Percentiles rank a stretch among this genome's conserved stretches.
Conservation (phyloP, 2,888 invertebrate genomes). For the Anthrax anthrax region DNA sequence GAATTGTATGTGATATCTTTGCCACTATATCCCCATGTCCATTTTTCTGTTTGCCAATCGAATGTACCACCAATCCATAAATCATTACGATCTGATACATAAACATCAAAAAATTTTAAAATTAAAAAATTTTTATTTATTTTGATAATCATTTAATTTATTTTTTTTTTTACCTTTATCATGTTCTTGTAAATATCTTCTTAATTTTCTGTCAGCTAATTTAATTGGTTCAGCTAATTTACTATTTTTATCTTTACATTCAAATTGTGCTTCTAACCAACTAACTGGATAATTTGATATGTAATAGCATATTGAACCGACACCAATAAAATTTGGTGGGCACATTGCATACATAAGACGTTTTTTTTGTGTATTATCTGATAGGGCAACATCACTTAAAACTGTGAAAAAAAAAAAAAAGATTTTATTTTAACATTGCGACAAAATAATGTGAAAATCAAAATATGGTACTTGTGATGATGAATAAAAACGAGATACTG, state of each 20-base stretch:
- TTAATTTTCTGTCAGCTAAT: conserved; percentile 27
- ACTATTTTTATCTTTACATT: conserved; percentile 48
- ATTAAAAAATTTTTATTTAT: background rate
- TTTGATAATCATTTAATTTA: too few relatives aligned
- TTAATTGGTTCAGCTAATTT: conserved; percentile 40
- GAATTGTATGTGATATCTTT: conserved; percentile 56
- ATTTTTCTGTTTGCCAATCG: conserved; percentile 53
- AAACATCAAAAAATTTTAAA: background rate
- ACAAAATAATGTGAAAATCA: too few relatives aligned
- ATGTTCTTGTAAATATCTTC: conserved; percentile 22
- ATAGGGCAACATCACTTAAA: background rate
- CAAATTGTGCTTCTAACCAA: conserved; percentile 55
- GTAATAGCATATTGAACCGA: conserved; percentile 52
- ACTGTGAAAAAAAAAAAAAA: background rate
- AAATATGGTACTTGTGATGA: too few relatives aligned
- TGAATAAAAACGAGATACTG: too few relatives aligned
- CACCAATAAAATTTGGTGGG: conserved; percentile 48
- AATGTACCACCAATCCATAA: conserved; percentile 78
- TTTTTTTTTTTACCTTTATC: conserved; percentile 26
- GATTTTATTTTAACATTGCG: too few relatives aligned
- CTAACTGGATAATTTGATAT: conserved; percentile 45
- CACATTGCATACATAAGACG: conserved; percentile 39
- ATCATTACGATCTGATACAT: conserved; percentile 42
- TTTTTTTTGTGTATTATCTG: conserved; percentile 9
- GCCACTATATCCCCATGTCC: conserved; percentile 71